Evolutionary conservation across 2,888 invertebrate genomes (phyloP), one percentile per base, ranked within the genome.

Genomic region (Lamellibrachia satsuma): DNA sequence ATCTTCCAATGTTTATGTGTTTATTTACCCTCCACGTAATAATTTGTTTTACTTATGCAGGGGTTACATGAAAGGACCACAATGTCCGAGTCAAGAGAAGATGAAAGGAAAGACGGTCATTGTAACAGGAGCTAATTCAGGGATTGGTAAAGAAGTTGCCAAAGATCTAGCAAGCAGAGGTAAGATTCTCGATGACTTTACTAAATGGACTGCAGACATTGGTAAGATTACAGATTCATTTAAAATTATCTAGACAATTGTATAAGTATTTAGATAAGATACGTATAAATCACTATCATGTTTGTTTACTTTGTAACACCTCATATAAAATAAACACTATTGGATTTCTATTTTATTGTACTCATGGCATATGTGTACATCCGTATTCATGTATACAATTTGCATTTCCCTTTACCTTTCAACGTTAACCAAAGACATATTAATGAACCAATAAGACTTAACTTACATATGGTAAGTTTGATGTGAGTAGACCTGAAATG

Each of bases 41-140:
- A 39, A 39, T 39, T 39, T 39, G 39, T 15, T 75, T 55, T 93
- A 92, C 27, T 75, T 93, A 93, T 94, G 52, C 93, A 96, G 96
- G 91, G 95, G 95, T 92, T 96, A 96, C 93, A 94, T 96, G 93
- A 94, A 95, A 94, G 96, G 96, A 22, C 94, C 96, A 51, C 94
- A 95, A 92, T 96, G 95, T 94, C 94, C 95, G 52, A 95, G 95
- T 92, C 94, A 94, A 22, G 92, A 94, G 7, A 94, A 95, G 92
- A 92, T 96, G 91, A 95, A 95, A n/a, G 95, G 94, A 22, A 96
- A 96, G 93, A 95, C 93, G 11, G 93, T 91, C 51, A 93, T 94
- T 8, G 93, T 96, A 8, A 96, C 96, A 51, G 96, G 96, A 11
- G 96, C 95, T 39, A 95, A 94, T 93, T 94, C 95, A 90, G 96